These are phyloP conservation scores for Chrysemys picta DNA, from an alignment of 2,113 vertebrate genomes.

Conservation along the genomic window DNA sequence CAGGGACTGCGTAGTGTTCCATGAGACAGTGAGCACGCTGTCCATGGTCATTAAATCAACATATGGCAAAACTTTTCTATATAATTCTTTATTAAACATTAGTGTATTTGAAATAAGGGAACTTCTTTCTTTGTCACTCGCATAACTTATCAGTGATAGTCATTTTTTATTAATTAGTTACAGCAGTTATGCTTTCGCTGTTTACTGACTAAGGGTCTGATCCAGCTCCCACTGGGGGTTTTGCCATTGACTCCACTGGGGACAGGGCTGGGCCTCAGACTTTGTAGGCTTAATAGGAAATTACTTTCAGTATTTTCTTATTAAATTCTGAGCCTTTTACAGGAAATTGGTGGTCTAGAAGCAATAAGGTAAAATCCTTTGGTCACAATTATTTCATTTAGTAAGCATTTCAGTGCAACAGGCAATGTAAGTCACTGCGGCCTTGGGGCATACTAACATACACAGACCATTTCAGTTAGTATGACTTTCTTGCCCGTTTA, in stretches of 20 bases:
- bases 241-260: neutral
- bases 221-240: neutral
- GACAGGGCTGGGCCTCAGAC: neutral
- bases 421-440: neutral
- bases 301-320: neutral
- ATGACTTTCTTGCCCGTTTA: neutral
- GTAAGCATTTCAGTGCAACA: neutral
- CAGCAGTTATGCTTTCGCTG: neutral
- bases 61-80: neutral
- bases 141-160: rapidly evolving
- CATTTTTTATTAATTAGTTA: neutral
- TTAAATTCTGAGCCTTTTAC: neutral
- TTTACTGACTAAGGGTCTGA: neutral
- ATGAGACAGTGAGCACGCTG: neutral
- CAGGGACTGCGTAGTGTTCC: neutral
- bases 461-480: neutral
- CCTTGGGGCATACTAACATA: neutral
- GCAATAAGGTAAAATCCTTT: neutral
- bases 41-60: rapidly evolving
- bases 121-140: neutral
- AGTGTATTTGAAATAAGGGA: too few species aligned
- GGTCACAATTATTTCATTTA: neutral
- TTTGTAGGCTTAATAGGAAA: neutral
- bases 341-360: neutral
- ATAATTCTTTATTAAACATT: rapidly evolving